These are phyloP conservation scores for Chlamydotis undulata DNA, from an alignment of 2,113 vertebrate genomes.

Conservation along the genomic window DNA sequence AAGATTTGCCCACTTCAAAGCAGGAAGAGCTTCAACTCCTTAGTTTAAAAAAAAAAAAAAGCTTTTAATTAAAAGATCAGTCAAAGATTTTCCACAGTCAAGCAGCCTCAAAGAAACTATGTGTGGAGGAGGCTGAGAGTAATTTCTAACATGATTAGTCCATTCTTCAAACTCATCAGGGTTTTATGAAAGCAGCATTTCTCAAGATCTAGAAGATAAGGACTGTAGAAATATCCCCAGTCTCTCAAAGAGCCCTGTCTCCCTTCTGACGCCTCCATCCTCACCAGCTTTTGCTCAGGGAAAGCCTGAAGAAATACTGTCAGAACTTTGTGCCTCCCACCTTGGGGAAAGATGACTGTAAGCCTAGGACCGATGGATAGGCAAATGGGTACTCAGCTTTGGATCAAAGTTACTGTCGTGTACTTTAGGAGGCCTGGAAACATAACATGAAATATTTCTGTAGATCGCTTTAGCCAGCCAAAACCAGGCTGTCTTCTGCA, in stretches of 20 bases:
- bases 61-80: conserved; percentile 65
- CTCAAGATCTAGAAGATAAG: background rate
- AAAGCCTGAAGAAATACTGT: background rate
- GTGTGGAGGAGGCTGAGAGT: conserved; percentile 41
- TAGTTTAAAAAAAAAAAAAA: background rate
- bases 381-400: background rate
- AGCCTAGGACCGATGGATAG: background rate
- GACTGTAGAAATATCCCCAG: background rate
- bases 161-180: conserved; percentile 28
- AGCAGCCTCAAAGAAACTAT: conserved; percentile 43
- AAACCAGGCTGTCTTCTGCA: background rate
- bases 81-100: conserved; percentile 45
- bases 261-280: background rate
- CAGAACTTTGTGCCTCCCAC: background rate
- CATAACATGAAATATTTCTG: background rate
- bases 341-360: rapidly evolving
- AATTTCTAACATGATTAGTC: conserved; percentile 18
- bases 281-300: background rate
- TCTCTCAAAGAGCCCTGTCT: background rate
- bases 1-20: conserved; percentile 61
- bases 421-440: background rate
- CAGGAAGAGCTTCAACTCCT: background rate
- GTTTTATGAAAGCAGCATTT: background rate
- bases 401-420: background rate
- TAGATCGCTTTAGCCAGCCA: background rate